Percentiles rank a stretch among this genome's conserved stretches.
Conservation (phyloP, 1,140 invertebrate species). For the Cylas formicarius region DNA sequence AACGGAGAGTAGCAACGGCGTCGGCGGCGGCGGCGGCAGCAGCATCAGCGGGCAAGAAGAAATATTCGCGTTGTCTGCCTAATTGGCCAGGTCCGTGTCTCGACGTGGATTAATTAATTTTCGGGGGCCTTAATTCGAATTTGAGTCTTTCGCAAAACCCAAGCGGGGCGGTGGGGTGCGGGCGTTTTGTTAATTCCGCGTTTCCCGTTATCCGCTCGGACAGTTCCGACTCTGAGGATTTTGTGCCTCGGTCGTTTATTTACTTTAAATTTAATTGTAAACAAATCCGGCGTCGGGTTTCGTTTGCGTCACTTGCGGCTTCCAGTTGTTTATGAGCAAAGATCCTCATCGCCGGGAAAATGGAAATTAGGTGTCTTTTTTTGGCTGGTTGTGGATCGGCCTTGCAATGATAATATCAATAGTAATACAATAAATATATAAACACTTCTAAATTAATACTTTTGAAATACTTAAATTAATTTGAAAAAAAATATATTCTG, state of each 20-base stretch:
- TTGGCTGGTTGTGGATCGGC: no score
- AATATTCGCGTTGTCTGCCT: conserved; percentile 28
- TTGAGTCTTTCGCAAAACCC: conserved; percentile 35
- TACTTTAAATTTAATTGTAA: conserved; percentile 22
- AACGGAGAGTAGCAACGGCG: no score
- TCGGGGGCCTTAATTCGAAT: conserved; percentile 40
- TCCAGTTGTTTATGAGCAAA: background rate
- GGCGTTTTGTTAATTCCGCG: conserved; percentile 41
- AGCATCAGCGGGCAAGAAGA: conserved; percentile 8
- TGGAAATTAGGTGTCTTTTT: background rate
- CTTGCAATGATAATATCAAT: no score
- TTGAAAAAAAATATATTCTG: no score
- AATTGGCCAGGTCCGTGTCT: conserved; percentile 39
- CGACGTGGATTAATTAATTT: conserved; percentile 42
- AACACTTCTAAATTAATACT: no score
- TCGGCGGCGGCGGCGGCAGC: no score
- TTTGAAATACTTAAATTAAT: no score
- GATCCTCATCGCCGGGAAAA: background rate
- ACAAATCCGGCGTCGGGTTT: conserved; percentile 17
- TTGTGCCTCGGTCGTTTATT: conserved; percentile 24
- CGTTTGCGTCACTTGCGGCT: conserved; percentile 14
- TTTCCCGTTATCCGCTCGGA: conserved; percentile 39
- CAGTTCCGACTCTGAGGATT: conserved; percentile 30
- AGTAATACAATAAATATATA: no score
- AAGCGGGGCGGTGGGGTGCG: no score